phyloP scores from a whole-genome alignment of 2,888 invertebrate species.

The Metallyticus violacea region DNA sequence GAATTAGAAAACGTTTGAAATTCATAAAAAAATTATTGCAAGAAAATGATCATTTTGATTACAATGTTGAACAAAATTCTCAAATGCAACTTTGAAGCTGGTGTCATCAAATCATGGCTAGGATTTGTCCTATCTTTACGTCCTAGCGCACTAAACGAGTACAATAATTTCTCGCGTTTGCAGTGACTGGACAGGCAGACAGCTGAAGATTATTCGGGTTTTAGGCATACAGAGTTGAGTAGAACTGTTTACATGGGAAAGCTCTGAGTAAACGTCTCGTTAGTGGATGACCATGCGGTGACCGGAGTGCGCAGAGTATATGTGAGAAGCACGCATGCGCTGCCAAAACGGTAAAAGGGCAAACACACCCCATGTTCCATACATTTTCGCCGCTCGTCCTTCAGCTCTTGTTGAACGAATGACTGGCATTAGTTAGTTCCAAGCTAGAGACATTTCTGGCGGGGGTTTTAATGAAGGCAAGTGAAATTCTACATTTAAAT shows the following conservation, averaged over 20 bases:
- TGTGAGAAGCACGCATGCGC: background rate
- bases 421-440: background rate
- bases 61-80: too few relatives aligned
- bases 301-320: background rate
- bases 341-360: background rate
- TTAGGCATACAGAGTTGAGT: background rate
- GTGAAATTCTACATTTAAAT: too few relatives aligned
- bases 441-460: too few relatives aligned
- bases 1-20: too few relatives aligned
- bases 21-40: too few relatives aligned
- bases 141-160: background rate
- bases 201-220: background rate
- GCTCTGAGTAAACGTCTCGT: conserved; percentile 9
- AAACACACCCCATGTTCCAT: background rate
- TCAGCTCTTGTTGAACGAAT: background rate
- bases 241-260: background rate
- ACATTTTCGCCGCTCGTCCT: background rate
- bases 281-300: background rate
- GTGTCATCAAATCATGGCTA: too few relatives aligned
- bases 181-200: too few relatives aligned
- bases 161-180: background rate
- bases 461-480: too few relatives aligned
- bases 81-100: too few relatives aligned
- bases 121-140: too few relatives aligned
- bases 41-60: too few relatives aligned